phyloP scores from a whole-genome alignment of 2,888 invertebrate species.

The Caenorhabditis drosophilae region DNA sequence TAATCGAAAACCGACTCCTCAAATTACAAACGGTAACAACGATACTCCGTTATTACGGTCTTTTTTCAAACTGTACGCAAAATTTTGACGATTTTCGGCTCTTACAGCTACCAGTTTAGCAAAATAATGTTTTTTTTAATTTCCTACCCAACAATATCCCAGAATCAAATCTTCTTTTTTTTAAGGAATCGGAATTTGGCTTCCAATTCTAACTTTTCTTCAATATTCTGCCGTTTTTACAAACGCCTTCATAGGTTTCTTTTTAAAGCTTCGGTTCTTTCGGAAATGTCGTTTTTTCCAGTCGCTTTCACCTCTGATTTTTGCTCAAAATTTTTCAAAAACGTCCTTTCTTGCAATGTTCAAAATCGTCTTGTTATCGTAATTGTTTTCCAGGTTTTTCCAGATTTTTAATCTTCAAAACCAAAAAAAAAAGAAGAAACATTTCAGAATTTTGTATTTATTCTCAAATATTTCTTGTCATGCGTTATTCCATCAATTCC shows the following conservation, averaged over 20 bases:
- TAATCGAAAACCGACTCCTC: constrained; percentile 70
- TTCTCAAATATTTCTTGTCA: not conserved
- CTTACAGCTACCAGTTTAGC: too few species aligned
- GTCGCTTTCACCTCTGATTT: constrained; percentile 63
- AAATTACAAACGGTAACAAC: too few species aligned
- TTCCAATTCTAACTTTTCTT: constrained; percentile 71
- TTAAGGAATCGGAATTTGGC: constrained; percentile 71
- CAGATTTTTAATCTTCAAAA: not conserved
- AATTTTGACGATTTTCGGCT: too few species aligned
- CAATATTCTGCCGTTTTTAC: constrained; percentile 72
- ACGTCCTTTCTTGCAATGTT: constrained; percentile 34
- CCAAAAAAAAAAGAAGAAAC: not conserved
- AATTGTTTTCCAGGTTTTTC: constrained; percentile 10
- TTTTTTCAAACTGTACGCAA: too few species aligned
- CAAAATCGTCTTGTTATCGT: constrained; percentile 47
- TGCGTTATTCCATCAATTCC: constrained; percentile 2
- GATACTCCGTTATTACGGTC: too few species aligned
- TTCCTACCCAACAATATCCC: too few species aligned
- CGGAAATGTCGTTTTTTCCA: constrained; percentile 9
- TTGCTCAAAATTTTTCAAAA: constrained; percentile 56
- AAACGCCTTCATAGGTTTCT: constrained; percentile 71
- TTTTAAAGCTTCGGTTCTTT: not conserved
- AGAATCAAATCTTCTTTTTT: too few species aligned
- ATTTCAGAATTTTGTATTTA: constrained; percentile 7
- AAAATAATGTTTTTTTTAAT: too few species aligned